Conservation (phyloP, 30 jellyfish, hydroid and myxozoan species). For the Aurelia aurita region DNA sequence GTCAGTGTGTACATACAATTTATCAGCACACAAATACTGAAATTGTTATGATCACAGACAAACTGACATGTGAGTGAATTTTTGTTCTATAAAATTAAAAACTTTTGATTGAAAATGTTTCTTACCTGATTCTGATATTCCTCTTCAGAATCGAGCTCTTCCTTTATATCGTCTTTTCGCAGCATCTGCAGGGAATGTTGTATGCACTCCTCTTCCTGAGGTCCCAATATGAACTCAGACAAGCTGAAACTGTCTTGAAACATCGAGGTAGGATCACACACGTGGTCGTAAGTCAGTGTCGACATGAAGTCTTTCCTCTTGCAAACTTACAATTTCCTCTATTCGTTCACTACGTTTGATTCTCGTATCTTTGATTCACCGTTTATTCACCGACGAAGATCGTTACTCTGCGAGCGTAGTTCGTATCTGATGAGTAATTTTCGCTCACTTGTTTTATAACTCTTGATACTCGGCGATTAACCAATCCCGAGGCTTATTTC, state of each 20-base stretch:
- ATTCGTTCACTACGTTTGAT: neutral
- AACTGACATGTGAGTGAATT: no score
- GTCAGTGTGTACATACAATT: no score
- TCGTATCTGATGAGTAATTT: conserved; percentile 30
- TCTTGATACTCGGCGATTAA: conserved; percentile 57
- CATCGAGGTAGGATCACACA: conserved; percentile 73
- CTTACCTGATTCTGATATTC: conserved; percentile 44
- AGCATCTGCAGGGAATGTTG: neutral
- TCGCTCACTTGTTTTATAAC: conserved; percentile 70
- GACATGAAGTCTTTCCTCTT: conserved; percentile 30
- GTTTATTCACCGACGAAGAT: neutral
- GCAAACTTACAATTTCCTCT: no score
- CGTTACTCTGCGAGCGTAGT: conserved; percentile 12
- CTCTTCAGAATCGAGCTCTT: conserved; percentile 44
- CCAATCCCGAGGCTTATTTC: conserved; percentile 38
- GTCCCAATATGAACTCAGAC: conserved; percentile 71
- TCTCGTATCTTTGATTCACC: neutral
- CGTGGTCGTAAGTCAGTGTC: conserved; percentile 56
- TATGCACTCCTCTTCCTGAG: conserved; percentile 43
- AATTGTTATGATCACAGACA: no score
- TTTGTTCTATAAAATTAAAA: no score
- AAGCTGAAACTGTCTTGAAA: conserved; percentile 66
- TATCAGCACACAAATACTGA: no score
- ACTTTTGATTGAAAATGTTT: no score
- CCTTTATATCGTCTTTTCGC: conserved; percentile 18